Evolutionary conservation across 2,797 vertebrate genomes (phyloP).

Genomic region (Ciconia nigra): DNA sequence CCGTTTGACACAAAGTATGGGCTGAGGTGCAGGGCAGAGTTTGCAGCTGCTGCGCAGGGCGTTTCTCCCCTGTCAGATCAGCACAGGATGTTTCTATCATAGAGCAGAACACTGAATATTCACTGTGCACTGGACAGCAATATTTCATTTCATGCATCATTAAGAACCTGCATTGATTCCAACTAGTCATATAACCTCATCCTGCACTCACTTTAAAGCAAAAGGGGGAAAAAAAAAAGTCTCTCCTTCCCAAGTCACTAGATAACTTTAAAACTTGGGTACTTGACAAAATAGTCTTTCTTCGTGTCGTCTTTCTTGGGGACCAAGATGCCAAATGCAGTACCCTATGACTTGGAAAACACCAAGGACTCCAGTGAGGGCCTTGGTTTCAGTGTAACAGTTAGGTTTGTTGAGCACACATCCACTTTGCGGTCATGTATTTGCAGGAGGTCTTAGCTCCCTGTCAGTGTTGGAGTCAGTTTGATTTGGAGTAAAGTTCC

Average conservation of each 20-base stretch:
- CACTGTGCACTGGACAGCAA: constrained; percentile 22
- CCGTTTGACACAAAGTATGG: not conserved
- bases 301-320: not conserved
- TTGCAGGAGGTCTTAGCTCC: not conserved
- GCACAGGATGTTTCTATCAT: not conserved
- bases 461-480: not conserved
- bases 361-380: not conserved
- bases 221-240: not conserved
- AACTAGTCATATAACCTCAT: constrained; percentile 12
- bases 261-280: not conserved
- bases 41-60: not conserved
- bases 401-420: not conserved
- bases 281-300: not conserved
- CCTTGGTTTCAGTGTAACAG: not conserved
- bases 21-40: not conserved
- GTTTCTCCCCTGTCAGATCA: constrained; percentile 6
- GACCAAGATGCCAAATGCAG: not conserved
- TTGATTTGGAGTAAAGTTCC: not conserved
- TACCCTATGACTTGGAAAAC: not conserved
- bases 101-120: constrained; percentile 3
- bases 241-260: not conserved
- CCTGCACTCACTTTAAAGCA: not conserved
- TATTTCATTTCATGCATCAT: constrained; percentile 64
- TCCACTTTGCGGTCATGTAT: not conserved
- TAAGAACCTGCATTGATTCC: constrained; percentile 50